Evolutionary conservation across 2,888 invertebrate genomes (phyloP), one percentile per base, ranked within the genome.

Genomic region (Pachliopta kotzebuea): DNA sequence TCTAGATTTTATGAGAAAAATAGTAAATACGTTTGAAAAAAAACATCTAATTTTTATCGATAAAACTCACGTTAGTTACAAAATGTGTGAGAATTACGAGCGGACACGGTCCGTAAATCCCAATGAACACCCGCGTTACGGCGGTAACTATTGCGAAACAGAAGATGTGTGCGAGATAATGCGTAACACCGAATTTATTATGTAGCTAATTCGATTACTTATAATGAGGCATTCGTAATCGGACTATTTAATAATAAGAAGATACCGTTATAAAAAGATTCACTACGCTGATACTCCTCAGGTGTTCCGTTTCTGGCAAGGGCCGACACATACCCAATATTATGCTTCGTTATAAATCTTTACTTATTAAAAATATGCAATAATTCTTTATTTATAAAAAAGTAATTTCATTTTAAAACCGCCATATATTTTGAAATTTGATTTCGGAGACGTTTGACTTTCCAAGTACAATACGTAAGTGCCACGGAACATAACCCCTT

Each of bases 91-190:
- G 67, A 69, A 71, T 71, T 57, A 68, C 67, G 66, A 66, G 67
- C 69, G 65, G 73, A 70, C 67, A 74, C 72, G 72, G 73, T 68
- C 73, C 68, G 71, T 74, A 74, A 76, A 74, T 70, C 68, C 67
- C 69, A 65, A 68, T 67, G 68, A 62, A 58, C 68, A 67, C 63
- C 62, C 62, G 59, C 59, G 57, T 63, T 67, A 67, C 66, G 62
- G 60, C 57, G 67, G n/a, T 65, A 67, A 65, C 64, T 54, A 53
- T 71, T 70, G 64, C 60, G 68, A 70, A 71, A 71, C 62, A 17
- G n/a, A 59, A 55, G 64, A 68, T 65, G 68, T 68, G 66, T 65
- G 37, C 11, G 45, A 62, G 49, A 61, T 61, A 60, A 18, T 26
- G 61, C 56, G 53, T 67, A 67, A 68, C 24, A 24, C 57, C 66